Percentiles rank a stretch among this genome's conserved stretches.
Evolutionary conservation across 2,797 vertebrate species (phyloP).

Genomic region (Spea hammondii): DNA sequence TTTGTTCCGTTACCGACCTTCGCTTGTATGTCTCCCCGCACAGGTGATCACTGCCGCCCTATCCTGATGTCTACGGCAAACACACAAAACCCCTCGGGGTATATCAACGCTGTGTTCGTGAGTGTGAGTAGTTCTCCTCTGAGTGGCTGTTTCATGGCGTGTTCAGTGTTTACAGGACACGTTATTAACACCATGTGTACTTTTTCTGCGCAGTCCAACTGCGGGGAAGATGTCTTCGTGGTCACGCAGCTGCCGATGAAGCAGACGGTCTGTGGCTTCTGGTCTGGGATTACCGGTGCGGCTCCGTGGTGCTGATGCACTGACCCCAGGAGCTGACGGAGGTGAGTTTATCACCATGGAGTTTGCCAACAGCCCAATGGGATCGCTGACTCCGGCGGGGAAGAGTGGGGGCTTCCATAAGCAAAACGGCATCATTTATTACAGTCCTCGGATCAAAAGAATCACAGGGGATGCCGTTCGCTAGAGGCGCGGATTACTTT

Average conservation of each 20-base stretch:
- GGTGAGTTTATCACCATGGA: slow-evolving; percentile 48
- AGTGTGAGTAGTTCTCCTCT: slow-evolving; percentile 48
- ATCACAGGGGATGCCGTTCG: too few species aligned
- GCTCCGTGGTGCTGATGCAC: slow-evolving; percentile 56
- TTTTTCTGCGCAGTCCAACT: slow-evolving; percentile 54
- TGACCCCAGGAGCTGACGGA: slow-evolving; percentile 54
- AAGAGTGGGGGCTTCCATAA: too few species aligned
- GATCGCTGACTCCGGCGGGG: not conserved
- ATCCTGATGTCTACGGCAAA: slow-evolving; percentile 58
- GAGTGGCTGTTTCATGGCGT: not conserved
- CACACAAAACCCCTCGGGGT: slow-evolving; percentile 45
- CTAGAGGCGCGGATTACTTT: too few species aligned
- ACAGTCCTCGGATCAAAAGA: too few species aligned
- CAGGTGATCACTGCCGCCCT: slow-evolving; percentile 59
- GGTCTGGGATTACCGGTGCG: slow-evolving; percentile 64
- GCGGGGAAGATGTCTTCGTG: slow-evolving; percentile 54
- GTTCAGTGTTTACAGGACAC: not conserved
- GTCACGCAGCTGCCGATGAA: slow-evolving; percentile 59
- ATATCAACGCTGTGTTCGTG: slow-evolving; percentile 62
- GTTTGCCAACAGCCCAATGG: too few species aligned
- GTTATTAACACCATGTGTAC: not conserved
- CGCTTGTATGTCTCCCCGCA: not conserved
- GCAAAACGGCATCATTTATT: too few species aligned
- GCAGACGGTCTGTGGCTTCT: slow-evolving; percentile 58
- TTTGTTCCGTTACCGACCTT: not conserved